Conservation (phyloP, 2,113 vertebrate species). For the Lucifuga dentata region DNA sequence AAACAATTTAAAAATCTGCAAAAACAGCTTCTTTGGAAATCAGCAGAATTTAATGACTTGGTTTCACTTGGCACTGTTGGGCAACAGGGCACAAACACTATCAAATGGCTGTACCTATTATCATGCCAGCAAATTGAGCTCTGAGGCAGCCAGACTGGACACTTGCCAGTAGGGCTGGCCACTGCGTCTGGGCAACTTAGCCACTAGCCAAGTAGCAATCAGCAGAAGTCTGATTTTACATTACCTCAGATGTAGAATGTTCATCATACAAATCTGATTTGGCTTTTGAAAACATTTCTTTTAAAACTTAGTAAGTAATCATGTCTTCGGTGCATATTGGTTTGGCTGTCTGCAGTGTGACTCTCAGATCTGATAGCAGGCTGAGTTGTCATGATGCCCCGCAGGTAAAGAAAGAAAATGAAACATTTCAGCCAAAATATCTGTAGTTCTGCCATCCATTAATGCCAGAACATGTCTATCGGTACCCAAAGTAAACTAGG, state of each 20-base stretch:
- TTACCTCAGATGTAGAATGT: too few relatives aligned
- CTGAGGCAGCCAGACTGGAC: constrained; percentile 13
- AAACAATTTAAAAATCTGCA: not conserved
- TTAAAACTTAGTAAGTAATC: not conserved
- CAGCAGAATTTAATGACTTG: too few relatives aligned
- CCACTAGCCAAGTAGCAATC: constrained; percentile 12
- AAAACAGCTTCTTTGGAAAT: constrained; percentile 1
- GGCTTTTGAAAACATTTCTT: too few relatives aligned
- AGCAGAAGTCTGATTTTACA: constrained; percentile 1
- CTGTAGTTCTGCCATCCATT: constrained; percentile 1
- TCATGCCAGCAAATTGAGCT: constrained; percentile 11
- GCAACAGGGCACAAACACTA: constrained; percentile 5
- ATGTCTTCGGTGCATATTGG: not conserved
- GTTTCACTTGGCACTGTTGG: constrained; percentile 4
- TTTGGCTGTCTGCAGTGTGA: not conserved
- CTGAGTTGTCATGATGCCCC: not conserved
- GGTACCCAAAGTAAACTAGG: not conserved
- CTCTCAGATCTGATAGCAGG: constrained; percentile 1
- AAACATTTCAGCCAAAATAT: not conserved
- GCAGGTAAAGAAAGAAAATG: too few relatives aligned
- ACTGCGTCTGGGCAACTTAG: not conserved
- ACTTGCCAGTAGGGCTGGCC: constrained; percentile 17
- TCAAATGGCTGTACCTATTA: constrained; percentile 40
- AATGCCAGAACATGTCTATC: not conserved
- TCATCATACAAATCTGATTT: too few relatives aligned